Evolutionary conservation across 2,888 invertebrate species (phyloP).

Genomic region (Nineta flava): DNA sequence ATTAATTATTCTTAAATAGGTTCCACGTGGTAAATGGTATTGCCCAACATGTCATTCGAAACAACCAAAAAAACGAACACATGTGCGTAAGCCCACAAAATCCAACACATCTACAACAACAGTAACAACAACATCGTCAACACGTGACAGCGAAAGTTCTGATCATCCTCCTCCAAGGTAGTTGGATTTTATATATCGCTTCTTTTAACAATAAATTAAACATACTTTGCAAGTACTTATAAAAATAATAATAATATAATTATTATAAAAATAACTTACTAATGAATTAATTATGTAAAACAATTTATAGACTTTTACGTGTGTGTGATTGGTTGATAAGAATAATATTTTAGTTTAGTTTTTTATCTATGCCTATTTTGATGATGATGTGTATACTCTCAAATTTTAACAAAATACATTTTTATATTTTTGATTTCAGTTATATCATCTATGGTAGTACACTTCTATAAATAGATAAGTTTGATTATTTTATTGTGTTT

Average conservation of each 20-base stretch:
- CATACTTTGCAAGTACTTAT: background rate
- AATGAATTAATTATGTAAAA: background rate
- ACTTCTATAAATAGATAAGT: background rate
- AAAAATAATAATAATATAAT: background rate
- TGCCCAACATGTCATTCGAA: constrained; percentile 76
- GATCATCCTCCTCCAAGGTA: constrained; percentile 38
- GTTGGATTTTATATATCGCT: background rate
- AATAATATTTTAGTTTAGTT: background rate
- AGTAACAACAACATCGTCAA: constrained; percentile 17
- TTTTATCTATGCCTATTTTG: constrained; percentile 3
- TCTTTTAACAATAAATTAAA: no score
- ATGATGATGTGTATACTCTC: background rate
- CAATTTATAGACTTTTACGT: background rate
- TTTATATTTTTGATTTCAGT: background rate
- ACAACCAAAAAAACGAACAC: constrained; percentile 46
- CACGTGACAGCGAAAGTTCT: constrained; percentile 37
- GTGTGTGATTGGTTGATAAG: no score
- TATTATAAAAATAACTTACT: background rate
- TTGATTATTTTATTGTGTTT: background rate
- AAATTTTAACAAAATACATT: constrained; percentile 1
- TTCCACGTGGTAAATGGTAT: constrained; percentile 77
- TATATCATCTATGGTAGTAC: background rate
- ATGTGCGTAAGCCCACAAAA: constrained; percentile 21
- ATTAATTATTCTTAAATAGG: constrained; percentile 24
- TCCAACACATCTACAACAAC: background rate